Evolutionary conservation across 1,140 invertebrate species (phyloP).

Genomic region (Asobara japonica): DNA sequence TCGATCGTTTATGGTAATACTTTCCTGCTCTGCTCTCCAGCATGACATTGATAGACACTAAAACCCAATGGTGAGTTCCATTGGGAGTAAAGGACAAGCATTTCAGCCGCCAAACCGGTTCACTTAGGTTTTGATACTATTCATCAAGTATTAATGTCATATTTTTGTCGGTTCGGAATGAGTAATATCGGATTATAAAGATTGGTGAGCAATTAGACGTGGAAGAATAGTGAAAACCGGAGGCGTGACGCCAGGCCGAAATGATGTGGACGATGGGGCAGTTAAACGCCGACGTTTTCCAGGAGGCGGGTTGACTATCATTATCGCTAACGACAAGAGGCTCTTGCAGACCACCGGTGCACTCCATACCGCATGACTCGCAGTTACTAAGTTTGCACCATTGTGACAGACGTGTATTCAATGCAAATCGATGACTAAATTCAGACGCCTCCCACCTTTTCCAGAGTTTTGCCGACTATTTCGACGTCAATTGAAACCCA

Average conservation of each 20-base stretch:
- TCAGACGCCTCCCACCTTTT: constrained; percentile 14
- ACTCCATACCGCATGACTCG: constrained; percentile 14
- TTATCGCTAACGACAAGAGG: constrained; percentile 33
- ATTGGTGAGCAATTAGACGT: not conserved
- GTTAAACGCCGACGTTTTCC: constrained; percentile 24
- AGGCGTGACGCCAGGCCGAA: not conserved
- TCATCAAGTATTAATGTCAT: not conserved
- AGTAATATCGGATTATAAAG: not conserved
- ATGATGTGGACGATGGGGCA: not conserved
- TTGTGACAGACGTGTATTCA: constrained; percentile 34
- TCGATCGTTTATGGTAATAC: not conserved
- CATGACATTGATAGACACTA: constrained; percentile 12
- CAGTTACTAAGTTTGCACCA: constrained; percentile 33
- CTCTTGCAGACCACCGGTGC: not conserved
- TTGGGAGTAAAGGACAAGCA: not conserved
- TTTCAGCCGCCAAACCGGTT: not conserved
- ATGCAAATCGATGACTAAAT: constrained; percentile 39
- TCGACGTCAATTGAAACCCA: not conserved
- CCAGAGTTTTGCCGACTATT: not conserved
- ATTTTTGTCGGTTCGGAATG: not conserved
- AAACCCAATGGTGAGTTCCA: not conserved
- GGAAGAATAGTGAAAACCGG: not conserved
- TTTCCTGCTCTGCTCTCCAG: constrained; percentile 2
- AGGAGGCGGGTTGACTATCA: constrained; percentile 33
- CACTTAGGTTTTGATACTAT: not conserved